phyloP scores from a whole-genome alignment of 2,113 vertebrate genomes.

The Chaetops frenatus region DNA sequence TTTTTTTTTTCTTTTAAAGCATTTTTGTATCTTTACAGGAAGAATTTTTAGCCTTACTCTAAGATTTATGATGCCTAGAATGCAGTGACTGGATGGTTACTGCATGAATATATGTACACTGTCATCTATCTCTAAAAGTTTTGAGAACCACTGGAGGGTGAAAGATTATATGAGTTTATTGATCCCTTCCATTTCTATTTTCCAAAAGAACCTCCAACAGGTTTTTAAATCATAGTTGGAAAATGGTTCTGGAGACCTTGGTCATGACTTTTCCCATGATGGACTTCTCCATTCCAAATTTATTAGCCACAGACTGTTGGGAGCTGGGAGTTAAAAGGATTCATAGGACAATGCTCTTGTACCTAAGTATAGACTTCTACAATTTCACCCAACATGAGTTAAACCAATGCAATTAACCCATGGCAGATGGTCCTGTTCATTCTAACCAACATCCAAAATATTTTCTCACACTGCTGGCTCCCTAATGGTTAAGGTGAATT shows the following conservation, averaged over 20 bases:
- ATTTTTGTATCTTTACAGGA: background rate
- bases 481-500: background rate
- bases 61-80: background rate
- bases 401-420: background rate
- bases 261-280: background rate
- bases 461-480: background rate
- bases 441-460: background rate
- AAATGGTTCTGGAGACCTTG: background rate
- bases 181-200: background rate
- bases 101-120: background rate
- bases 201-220: background rate
- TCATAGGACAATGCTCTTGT: background rate
- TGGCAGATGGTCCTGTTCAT: background rate
- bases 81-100: background rate
- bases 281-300: background rate
- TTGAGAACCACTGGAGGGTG: background rate
- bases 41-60: background rate
- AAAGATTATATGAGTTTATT: background rate
- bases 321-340: background rate
- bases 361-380: background rate
- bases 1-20: background rate
- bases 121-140: background rate
- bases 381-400: background rate
- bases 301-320: accelerated
- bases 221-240: background rate